These are phyloP conservation scores for Drosophila elegans DNA, from an alignment of 1,140 invertebrate genomes.

Conservation along the genomic window DNA sequence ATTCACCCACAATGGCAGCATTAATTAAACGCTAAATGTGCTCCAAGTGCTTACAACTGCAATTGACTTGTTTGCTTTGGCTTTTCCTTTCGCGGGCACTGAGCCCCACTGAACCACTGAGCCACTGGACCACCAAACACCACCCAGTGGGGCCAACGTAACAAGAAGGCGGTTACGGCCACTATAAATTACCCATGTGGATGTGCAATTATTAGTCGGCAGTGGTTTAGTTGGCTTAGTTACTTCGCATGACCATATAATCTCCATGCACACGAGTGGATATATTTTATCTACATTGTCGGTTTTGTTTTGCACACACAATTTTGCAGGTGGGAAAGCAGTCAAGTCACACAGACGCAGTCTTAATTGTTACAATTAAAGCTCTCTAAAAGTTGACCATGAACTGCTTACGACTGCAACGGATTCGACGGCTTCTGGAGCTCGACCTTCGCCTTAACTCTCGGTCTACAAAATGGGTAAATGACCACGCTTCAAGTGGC, in stretches of 20 bases:
- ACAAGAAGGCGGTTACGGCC: constrained; percentile 31
- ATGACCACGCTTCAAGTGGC: constrained; percentile 50
- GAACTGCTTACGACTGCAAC: constrained; percentile 54
- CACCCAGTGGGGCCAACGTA: constrained; percentile 40
- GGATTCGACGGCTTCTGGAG: constrained; percentile 3
- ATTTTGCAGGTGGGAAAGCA: constrained; percentile 37
- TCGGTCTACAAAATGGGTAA: constrained; percentile 54
- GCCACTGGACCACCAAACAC: constrained; percentile 17
- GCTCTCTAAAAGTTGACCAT: constrained; percentile 50
- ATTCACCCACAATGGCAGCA: constrained; percentile 10
- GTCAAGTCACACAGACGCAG: constrained; percentile 38
- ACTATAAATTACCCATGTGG: constrained; percentile 55
- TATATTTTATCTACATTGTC: constrained; percentile 34
- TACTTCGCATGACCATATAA: constrained; percentile 16
- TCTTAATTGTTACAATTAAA: constrained; percentile 51
- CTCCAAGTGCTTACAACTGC: constrained; percentile 15
- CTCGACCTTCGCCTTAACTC: constrained; percentile 65
- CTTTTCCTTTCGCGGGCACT: constrained; percentile 48
- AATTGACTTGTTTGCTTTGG: constrained; percentile 28
- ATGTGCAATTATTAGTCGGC: constrained; percentile 33
- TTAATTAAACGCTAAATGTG: constrained; percentile 24
- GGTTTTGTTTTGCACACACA: constrained; percentile 44
- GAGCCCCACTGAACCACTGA: constrained; percentile 30
- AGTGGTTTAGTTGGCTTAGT: constrained; percentile 8
- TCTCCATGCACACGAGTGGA: constrained; percentile 4